Percentiles rank a stretch among this genome's conserved stretches.
Evolutionary conservation across 2,113 vertebrate genomes (phyloP).

Genomic region (Fregata magnificens): DNA sequence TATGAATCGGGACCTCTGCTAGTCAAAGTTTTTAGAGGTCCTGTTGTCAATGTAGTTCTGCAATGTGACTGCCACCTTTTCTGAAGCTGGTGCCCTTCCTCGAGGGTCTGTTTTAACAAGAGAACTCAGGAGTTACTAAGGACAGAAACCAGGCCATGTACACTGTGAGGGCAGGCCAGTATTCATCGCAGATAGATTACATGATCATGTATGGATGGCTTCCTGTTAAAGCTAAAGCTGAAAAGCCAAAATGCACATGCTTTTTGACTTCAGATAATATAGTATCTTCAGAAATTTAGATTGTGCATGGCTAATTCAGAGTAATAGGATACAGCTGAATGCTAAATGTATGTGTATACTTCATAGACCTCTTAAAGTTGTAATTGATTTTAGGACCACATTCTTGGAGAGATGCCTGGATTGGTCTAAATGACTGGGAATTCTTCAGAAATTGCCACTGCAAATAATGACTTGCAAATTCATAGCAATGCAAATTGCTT

Average conservation of each 20-base stretch:
- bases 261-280: neutral
- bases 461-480: neutral
- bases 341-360: neutral
- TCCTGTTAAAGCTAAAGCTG: neutral
- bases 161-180: neutral
- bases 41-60: neutral
- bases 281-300: neutral
- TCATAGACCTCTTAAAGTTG: neutral
- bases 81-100: neutral
- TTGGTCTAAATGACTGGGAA: neutral
- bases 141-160: neutral
- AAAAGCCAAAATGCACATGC: neutral
- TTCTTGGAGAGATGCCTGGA: neutral
- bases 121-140: neutral
- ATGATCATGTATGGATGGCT: neutral
- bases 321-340: neutral
- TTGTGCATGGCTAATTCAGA: neutral
- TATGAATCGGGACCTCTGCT: neutral
- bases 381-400: neutral
- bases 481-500: neutral
- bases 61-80: neutral
- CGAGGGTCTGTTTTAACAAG: neutral
- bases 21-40: neutral
- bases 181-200: neutral
- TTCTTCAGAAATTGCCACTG: neutral